Evolutionary conservation across 2,888 invertebrate species (phyloP).

Genomic region (Flexamia atlantica): DNA sequence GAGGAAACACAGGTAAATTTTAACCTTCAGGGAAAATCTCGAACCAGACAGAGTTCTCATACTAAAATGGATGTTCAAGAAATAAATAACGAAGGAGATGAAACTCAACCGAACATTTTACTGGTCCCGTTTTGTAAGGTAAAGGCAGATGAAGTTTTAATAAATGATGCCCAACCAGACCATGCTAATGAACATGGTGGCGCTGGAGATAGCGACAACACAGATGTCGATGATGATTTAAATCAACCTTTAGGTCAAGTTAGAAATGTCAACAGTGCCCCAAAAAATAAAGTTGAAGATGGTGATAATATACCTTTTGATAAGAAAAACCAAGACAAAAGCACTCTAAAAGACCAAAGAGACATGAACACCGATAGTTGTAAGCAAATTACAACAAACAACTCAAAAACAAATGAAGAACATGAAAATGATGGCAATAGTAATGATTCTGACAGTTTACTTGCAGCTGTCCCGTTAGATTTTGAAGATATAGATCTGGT

Average conservation of each 20-base stretch:
- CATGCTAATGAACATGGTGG: too few relatives aligned
- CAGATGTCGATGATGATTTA: neutral
- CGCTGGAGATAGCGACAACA: neutral
- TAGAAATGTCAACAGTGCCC: too few relatives aligned
- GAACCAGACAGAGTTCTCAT: too few relatives aligned
- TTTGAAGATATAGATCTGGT: neutral
- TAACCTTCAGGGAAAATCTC: neutral
- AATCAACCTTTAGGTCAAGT: too few relatives aligned
- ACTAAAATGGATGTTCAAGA: neutral
- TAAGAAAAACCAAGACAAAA: neutral
- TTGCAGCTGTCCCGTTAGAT: neutral
- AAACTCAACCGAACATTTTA: neutral
- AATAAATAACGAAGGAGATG: neutral
- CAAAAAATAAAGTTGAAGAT: too few relatives aligned
- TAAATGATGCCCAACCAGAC: too few relatives aligned
- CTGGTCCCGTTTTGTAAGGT: too few relatives aligned
- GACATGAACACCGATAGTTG: neutral
- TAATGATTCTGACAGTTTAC: slow-evolving; percentile 1
- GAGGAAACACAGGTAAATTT: neutral
- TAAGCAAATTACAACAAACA: neutral
- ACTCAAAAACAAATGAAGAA: neutral
- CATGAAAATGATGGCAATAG: neutral
- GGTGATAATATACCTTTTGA: too few relatives aligned
- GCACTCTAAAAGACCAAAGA: neutral
- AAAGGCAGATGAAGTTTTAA: too few relatives aligned